Conservation (phyloP, 1,140 invertebrate genomes). For the Sweltsa coloradensis region DNA sequence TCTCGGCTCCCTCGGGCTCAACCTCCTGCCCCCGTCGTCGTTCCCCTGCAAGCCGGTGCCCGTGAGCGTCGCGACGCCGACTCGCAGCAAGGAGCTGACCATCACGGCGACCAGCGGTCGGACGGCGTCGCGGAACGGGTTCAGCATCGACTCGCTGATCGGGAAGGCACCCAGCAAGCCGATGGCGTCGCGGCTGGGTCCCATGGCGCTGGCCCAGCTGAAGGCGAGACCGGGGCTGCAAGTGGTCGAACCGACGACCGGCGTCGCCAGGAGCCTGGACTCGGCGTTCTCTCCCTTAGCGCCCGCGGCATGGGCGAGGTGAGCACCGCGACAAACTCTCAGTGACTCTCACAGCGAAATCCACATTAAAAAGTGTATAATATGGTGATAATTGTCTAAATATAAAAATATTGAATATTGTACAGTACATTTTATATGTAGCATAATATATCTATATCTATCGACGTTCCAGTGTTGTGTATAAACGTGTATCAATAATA, state of each 20-base stretch:
- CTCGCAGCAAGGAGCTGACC: conserved; percentile 12
- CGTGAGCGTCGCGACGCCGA: conserved; percentile 26
- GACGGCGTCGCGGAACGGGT: conserved; percentile 26
- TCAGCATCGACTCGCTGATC: conserved; percentile 39
- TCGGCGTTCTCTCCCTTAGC: conserved; percentile 32
- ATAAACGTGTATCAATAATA: too few relatives aligned
- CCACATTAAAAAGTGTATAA: neutral
- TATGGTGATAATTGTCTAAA: conserved; percentile 6
- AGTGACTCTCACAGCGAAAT: neutral
- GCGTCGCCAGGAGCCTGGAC: conserved; percentile 33
- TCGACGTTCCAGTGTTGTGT: too few relatives aligned
- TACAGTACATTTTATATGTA: neutral
- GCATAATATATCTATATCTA: neutral
- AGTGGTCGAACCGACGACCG: conserved; percentile 29
- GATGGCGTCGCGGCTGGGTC: conserved; percentile 10
- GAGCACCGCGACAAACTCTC: neutral
- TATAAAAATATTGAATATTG: neutral
- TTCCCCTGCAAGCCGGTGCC: conserved; percentile 36
- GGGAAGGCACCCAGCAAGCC: conserved; percentile 29
- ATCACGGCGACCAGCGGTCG: conserved; percentile 4
- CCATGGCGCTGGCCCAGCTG: conserved; percentile 19
- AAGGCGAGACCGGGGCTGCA: neutral
- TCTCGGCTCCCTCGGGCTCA: conserved; percentile 25
- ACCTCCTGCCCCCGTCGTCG: conserved; percentile 21
- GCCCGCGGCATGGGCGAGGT: conserved; percentile 9